phyloP scores from a whole-genome alignment of 2,113 vertebrate genomes.

The Taxidea taxus region DNA sequence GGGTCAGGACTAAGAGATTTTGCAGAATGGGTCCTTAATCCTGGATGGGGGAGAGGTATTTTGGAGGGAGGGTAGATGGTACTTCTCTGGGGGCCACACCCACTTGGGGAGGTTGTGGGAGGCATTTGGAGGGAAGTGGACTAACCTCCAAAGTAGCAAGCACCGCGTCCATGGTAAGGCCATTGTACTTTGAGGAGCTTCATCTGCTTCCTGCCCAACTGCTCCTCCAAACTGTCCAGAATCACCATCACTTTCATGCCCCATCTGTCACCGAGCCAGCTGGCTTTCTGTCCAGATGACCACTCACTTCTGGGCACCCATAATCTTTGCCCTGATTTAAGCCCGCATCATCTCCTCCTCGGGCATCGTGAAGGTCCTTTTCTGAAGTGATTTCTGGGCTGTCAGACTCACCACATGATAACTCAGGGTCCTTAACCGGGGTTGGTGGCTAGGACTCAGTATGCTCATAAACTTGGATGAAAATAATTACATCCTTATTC shows the following conservation, averaged over 20 bases:
- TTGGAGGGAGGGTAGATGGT: neutral
- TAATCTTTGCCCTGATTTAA: neutral
- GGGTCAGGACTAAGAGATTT: neutral
- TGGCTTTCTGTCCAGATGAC: neutral
- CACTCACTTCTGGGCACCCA: neutral
- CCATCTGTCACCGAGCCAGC: neutral
- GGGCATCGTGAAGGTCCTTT: neutral
- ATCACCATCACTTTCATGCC: neutral
- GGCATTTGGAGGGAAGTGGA: neutral
- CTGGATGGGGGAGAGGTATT: neutral
- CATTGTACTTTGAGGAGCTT: neutral
- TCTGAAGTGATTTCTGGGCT: neutral
- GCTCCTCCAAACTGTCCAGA: neutral
- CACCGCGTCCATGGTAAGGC: neutral
- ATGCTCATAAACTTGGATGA: neutral
- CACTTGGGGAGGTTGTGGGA: neutral
- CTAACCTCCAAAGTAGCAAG: neutral
- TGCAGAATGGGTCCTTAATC: neutral
- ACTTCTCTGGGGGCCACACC: neutral
- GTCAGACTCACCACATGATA: neutral
- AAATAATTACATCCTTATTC: neutral
- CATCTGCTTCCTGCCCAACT: neutral
- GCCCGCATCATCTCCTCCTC: neutral
- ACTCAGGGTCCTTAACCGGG: neutral
- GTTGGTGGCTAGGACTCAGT: neutral